Percentiles rank a stretch among this genome's conserved stretches.
Evolutionary conservation across 64 coral and sea anemone genomes (phyloP).

Genomic region (Dendronephthya gigantea): DNA sequence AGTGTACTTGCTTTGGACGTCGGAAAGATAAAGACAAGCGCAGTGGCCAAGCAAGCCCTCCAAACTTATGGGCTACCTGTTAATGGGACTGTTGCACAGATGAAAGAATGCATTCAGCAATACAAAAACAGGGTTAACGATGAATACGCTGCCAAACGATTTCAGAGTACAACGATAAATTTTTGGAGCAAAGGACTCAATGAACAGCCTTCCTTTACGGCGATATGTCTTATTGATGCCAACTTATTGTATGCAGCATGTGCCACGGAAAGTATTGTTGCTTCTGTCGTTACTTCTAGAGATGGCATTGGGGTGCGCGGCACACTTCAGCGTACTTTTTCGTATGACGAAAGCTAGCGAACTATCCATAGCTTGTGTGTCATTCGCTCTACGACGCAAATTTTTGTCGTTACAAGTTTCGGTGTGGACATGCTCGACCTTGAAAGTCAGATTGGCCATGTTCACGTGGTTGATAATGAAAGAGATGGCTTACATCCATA

Average conservation of each 20-base stretch:
- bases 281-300: background rate
- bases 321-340: too few relatives aligned
- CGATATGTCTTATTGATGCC: background rate
- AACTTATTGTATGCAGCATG: background rate
- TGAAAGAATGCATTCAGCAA: background rate
- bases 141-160: slow-evolving; percentile 3
- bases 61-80: background rate
- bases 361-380: too few relatives aligned
- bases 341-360: too few relatives aligned
- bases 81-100: background rate
- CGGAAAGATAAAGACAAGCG: background rate
- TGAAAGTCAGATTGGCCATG: background rate
- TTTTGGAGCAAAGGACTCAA: background rate
- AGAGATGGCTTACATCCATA: background rate
- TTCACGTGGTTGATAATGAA: background rate
- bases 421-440: background rate
- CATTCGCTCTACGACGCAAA: too few relatives aligned
- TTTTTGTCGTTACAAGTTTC: background rate
- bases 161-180: background rate
- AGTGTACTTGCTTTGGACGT: background rate
- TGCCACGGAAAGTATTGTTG: background rate
- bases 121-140: background rate
- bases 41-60: background rate
- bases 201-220: background rate
- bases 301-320: too few relatives aligned